Base-by-base conservation (phyloP, 2,888 invertebrate species). In the Barypeithes pellucidus region DNA sequence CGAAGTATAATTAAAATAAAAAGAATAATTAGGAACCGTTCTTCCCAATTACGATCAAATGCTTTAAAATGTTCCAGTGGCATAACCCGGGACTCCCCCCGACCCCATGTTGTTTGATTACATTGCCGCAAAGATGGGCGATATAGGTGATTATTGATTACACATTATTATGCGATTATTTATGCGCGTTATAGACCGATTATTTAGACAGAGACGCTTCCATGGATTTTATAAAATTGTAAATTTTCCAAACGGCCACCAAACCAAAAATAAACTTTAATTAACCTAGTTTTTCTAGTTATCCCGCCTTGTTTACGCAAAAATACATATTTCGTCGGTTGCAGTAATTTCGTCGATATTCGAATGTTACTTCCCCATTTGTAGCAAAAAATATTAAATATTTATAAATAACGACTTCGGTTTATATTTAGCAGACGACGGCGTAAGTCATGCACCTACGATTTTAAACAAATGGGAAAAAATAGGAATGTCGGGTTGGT, bases 391-490 rank as follows among this genome's bases (percentile, higher is more conserved):
- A 63, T 63, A 45, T 29, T 50, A 63, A 63, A 63, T 63, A 63
- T 63, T 63, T 63, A 63, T 63, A 63, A 63, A 63, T 63, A 63
- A 33, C 36, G 39, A 12, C 18, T 45, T 43, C 20, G 36, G 18
- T 60, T 59, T 67, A 67, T 60, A 67, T 41, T 60, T 67, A 67
- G 45, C 50, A 22, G 24, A 33, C 36, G n/a, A 7, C 14, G 22
- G 50, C 14, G 50, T 36, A 63, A 63, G 59, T 67, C 67, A 60
- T 60, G 33, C 67, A 67, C 60, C 67, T 67, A 59, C 45, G 16
- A 50, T 67, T 36, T 57, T 33, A 60, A 67, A 67, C 59, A 59
- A 67, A 67, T 59, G 59, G 29, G 59, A 59, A 67, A 67, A 65
- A 66, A 67, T 59, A 59, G 60, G 45, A 67, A 63, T 67, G 60